phyloP scores from a whole-genome alignment of 2,888 invertebrate species.

The Pimpla rufipes region DNA sequence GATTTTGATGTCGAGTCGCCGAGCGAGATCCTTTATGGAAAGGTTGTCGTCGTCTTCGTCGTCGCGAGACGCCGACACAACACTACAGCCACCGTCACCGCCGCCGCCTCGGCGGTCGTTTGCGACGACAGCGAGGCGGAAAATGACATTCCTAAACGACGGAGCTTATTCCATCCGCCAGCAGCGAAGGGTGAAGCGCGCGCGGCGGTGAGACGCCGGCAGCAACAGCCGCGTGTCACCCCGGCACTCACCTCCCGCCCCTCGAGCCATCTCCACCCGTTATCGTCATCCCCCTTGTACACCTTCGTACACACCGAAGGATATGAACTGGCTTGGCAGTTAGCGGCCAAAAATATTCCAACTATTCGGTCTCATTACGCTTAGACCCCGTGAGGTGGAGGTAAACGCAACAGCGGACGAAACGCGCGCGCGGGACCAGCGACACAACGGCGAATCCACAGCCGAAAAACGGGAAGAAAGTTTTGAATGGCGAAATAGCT shows the following conservation, averaged over 20 bases:
- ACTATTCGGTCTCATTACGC: constrained; percentile 76
- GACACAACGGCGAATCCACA: not conserved
- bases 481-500: not conserved
- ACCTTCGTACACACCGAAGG: constrained; percentile 41
- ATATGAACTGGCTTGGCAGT: constrained; percentile 66
- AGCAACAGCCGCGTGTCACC: constrained; percentile 45
- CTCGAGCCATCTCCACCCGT: constrained; percentile 35
- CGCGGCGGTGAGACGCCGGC: constrained; percentile 59
- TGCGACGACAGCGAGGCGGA: constrained; percentile 68
- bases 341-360: constrained; percentile 80
- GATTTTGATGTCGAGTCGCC: constrained; percentile 60
- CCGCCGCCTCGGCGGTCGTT: constrained; percentile 57
- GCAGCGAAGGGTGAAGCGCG: constrained; percentile 69
- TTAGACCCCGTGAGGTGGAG: constrained; percentile 61
- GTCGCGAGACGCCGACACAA: constrained; percentile 41
- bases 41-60: constrained; percentile 43
- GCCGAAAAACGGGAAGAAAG: not conserved
- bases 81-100: constrained; percentile 17
- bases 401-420: constrained; percentile 68
- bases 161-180: constrained; percentile 69
- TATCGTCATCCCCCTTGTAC: constrained; percentile 14
- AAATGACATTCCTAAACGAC: constrained; percentile 77
- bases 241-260: constrained; percentile 60
- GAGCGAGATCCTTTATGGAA: constrained; percentile 58
- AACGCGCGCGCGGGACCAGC: not conserved